A percentile compares a stretch with the other conserved stretches of the same genome.
Evolutionary conservation across 2,888 invertebrate species (phyloP).

Genomic region (Lamellibrachia columna): DNA sequence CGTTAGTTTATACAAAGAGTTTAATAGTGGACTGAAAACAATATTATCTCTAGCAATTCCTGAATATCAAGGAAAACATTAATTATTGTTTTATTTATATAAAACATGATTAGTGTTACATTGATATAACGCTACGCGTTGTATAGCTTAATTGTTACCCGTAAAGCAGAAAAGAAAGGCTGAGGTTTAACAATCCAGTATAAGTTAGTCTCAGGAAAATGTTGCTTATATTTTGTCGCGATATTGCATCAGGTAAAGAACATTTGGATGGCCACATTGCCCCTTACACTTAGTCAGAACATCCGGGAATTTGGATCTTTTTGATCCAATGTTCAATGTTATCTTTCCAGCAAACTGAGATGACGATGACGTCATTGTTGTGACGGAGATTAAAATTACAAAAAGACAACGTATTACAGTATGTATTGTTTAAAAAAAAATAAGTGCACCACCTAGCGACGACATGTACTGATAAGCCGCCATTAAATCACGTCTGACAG

Average conservation of each 20-base stretch:
- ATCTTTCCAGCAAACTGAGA: background rate
- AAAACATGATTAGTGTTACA: background rate
- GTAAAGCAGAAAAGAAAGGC: background rate
- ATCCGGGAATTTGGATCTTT: background rate
- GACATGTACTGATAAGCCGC: background rate
- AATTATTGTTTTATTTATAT: background rate
- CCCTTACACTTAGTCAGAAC: background rate
- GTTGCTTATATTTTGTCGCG: background rate
- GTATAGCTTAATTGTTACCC: background rate
- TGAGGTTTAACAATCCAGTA: background rate
- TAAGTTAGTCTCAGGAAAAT: background rate
- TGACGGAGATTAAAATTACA: background rate
- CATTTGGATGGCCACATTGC: background rate
- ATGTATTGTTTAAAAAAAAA: background rate
- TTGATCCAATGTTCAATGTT: background rate
- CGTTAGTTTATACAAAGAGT: background rate
- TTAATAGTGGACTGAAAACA: background rate
- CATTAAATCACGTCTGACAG: background rate
- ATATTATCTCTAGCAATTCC: background rate
- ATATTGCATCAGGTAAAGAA: background rate
- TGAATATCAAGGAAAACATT: background rate
- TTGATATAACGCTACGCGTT: background rate
- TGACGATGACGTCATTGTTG: conserved; percentile 1
- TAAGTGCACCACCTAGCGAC: background rate
- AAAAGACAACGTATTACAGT: background rate